A percentile compares a stretch with the other conserved stretches of the same genome.
These are phyloP conservation scores for Picathartes gymnocephalus DNA, from an alignment of 2,113 vertebrate genomes.

Conservation along the genomic window DNA sequence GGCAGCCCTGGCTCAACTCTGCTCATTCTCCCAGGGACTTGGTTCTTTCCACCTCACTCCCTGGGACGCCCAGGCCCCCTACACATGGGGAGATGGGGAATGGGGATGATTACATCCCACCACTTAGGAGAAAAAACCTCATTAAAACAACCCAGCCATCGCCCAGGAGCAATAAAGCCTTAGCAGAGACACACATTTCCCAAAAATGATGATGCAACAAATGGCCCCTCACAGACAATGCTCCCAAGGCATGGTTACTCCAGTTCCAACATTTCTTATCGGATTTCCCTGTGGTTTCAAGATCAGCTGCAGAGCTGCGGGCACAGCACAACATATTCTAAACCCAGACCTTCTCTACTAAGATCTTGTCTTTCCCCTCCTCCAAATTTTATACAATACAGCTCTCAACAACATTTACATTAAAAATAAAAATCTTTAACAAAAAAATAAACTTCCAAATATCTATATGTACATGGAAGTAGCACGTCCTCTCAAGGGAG, in stretches of 20 bases:
- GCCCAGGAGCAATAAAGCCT: not conserved
- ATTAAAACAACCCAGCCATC: not conserved
- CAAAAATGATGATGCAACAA: not conserved
- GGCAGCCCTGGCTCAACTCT: not conserved
- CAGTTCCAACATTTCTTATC: not conserved
- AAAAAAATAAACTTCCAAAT: not conserved
- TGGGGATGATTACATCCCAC: not conserved
- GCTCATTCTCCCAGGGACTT: not conserved
- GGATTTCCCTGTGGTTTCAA: not conserved
- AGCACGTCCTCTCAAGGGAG: not conserved
- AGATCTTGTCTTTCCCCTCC: not conserved
- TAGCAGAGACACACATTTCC: not conserved
- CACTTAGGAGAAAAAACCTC: not conserved
- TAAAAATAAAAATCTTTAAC: not conserved
- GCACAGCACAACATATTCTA: not conserved
- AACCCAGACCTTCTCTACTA: not conserved
- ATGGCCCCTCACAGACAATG: rapidly evolving
- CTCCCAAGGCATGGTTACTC: not conserved
- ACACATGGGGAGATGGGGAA: rapidly evolving
- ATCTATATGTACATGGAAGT: rapidly evolving
- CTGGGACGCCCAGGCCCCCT: too few relatives aligned
- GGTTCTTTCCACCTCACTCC: not conserved
- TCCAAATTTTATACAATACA: not conserved
- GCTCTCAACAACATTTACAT: not conserved
- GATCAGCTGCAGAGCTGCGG: not conserved